Base-by-base conservation (phyloP, 1,140 invertebrate genomes). In the Brachionus rotundiformis region DNA sequence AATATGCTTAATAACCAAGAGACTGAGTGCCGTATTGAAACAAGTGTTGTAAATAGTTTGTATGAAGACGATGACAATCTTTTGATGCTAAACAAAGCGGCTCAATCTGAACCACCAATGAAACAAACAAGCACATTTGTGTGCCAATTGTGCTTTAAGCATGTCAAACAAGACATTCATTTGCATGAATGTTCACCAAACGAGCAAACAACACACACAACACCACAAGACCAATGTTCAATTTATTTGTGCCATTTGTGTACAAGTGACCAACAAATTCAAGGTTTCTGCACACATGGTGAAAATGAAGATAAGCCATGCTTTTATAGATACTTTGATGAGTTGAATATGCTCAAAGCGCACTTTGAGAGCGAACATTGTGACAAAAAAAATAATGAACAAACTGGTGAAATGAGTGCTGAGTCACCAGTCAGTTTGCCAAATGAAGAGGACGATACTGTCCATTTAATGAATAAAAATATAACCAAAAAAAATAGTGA, bases 41-140 rank as follows among this genome's bases (percentile, higher is more conserved):
- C 68, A 44, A 73, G 36, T 44, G 68, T 73, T 27, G 68, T 73
- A 73, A 73, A 47, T 47, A 73, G 68, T 73, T 39, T 73, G 29
- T 73, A 73, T 29, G 68, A 73, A 25, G 39, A 73, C 41, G 36
- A 73, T 19, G 39, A 47, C 25, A 8, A 7, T 19, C 44, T 41
- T 25, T 11, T 73, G 7, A 25, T 19, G 23, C n/a, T 31, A 39
- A 71, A 71, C 33, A 5, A 71, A 3, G 5, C 1, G 39, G 7
- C 11, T 1, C 1, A 36, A 71, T 11, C 36, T 39, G 1, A 71
- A 63, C 10, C 19, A 29, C 29, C 2, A 13, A 41, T 41, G 5
- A 6, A 16, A 10, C 16, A 1, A 23, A 49, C 6, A 8, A 54
- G 47, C 19, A 54, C 47, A 19, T 54, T 54, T 54, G 47, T 54